Conservation (phyloP, 2,797 vertebrate species). For the Clamator glandarius region DNA sequence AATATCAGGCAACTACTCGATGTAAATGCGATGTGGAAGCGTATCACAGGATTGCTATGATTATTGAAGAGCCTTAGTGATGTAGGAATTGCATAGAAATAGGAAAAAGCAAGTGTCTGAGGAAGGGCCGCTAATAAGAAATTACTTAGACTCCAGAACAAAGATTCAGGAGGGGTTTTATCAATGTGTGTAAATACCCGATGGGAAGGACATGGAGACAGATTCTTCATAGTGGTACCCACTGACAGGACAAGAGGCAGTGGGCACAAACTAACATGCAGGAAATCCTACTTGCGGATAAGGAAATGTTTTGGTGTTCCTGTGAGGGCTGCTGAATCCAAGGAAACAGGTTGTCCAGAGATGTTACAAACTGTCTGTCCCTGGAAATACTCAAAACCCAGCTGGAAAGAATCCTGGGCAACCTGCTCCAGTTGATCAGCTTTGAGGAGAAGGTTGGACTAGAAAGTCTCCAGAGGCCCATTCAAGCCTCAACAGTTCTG, state of each 20-base stretch:
- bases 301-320: neutral
- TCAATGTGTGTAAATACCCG: neutral
- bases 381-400: neutral
- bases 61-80: neutral
- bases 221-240: neutral
- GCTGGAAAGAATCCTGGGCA: neutral
- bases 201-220: neutral
- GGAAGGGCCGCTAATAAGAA: neutral
- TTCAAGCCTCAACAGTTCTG: neutral
- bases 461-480: neutral
- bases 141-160: neutral
- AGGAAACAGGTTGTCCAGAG: neutral
- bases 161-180: neutral
- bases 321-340: neutral
- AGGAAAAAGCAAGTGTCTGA: neutral
- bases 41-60: neutral
- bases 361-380: neutral
- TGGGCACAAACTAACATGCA: neutral
- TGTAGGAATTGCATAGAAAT: neutral
- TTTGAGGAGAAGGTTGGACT: neutral
- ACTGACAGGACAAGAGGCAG: neutral
- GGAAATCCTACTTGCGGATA: neutral
- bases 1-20: neutral
- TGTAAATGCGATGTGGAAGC: neutral
- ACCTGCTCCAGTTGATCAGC: neutral